phyloP scores from a whole-genome alignment of 2,113 vertebrate genomes.

The Semicossyphus pulcher region DNA sequence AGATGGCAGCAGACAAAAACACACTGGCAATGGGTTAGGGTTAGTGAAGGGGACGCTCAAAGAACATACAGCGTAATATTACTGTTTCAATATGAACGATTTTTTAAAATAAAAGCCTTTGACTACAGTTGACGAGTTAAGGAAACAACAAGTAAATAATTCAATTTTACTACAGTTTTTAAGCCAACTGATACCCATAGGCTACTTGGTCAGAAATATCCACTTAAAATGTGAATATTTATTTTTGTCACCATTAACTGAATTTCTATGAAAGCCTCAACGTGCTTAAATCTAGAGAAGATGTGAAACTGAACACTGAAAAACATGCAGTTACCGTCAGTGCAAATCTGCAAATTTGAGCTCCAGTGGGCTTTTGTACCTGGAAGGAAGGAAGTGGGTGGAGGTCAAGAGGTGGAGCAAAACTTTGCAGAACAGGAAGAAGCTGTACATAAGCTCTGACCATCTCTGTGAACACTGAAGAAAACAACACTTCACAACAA shows the following conservation, averaged over 20 bases:
- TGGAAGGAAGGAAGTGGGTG: constrained; percentile 29
- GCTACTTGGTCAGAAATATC: no score
- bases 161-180: no score
- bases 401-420: background rate
- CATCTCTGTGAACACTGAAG: background rate
- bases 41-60: no score
- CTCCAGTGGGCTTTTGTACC: background rate
- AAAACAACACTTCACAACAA: background rate
- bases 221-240: no score
- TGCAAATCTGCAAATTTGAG: background rate
- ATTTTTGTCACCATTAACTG: background rate
- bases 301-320: background rate
- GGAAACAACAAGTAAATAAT: no score
- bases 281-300: background rate
- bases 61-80: no score
- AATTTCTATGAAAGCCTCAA: background rate
- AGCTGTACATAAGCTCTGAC: background rate
- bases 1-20: no score
- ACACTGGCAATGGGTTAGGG: no score
- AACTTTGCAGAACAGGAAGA: background rate
- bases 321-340: background rate
- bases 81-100: no score
- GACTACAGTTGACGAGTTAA: no score
- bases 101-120: no score
- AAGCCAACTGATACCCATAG: no score